Base-by-base conservation (phyloP, 2,113 vertebrate species). In the Chelonoidis abingdonii region DNA sequence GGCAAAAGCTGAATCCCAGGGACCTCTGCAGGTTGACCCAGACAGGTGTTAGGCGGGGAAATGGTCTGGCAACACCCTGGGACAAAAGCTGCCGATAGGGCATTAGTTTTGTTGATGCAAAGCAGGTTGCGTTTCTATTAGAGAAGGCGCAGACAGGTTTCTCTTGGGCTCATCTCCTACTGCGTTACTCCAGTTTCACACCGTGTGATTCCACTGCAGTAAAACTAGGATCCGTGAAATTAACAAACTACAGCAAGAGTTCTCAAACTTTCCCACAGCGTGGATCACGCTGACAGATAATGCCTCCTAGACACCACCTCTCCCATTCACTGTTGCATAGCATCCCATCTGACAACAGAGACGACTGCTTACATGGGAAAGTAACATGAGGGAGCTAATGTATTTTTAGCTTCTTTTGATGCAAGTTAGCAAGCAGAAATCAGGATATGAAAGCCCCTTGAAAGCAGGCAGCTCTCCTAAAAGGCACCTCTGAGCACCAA, bases 131-230 rank as follows among this genome's bases (percentile, higher is more conserved):
- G 10, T 72, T 38, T 72, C 22, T 1, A 17, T 56, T 19, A 9
- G 8, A 50, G 75, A 57, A 35, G 65, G 12, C 0, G 1, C 41
- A 47, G 24, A 14, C 0, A 0, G 9, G 14, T 19, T 10, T 47
- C 38, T 47, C 0, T 3, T 13, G 80, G 17, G 49, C 41, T 10
- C 44, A 38, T 53, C 27, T 56, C 83, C 81, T 90, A 11, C 62
- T 2, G n/a, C 24, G 0, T 69, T 69, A 69, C 65, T 69, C 65
- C 19, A 72, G 65, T 52, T 89, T 80, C 13, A 38, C 47, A 72
- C n/a, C 2, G 25, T 1, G 21, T 47, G 44, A 59, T 81, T 84
- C 31, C 44, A 5, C 38, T 0, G 0, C 12, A 62, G 47, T 2
- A 38, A 75, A 24, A 83, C 9, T 38, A 24, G 35, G 22, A 57